Evolutionary conservation across 2,797 vertebrate species (phyloP).

Genomic region (Myripristis murdjan): DNA sequence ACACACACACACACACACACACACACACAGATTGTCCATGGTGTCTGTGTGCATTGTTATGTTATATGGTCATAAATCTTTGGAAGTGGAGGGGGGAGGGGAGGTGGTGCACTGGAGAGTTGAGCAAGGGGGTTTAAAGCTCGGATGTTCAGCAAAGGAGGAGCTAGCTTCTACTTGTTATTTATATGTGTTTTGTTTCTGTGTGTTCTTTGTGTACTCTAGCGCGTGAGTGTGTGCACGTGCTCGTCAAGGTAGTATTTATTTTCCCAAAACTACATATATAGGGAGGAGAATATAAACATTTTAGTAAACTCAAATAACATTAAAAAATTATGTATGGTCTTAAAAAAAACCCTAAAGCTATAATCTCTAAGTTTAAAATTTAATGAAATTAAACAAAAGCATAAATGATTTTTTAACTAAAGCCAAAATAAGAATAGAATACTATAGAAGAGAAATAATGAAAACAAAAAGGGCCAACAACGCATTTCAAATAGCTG

Average conservation of each 20-base stretch:
- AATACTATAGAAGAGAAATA: neutral
- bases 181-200: slow-evolving; percentile 49
- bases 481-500: no score
- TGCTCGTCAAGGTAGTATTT: slow-evolving; percentile 1
- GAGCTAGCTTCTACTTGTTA: slow-evolving; percentile 43
- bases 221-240: neutral
- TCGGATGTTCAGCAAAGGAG: slow-evolving; percentile 47
- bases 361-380: neutral
- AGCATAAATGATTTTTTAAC: neutral
- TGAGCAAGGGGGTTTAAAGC: slow-evolving; percentile 67
- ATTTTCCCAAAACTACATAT: neutral
- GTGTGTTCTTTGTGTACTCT: slow-evolving; percentile 7
- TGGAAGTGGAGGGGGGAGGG: slow-evolving; percentile 66
- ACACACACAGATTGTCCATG: slow-evolving; percentile 70
- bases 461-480: no score
- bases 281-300: neutral
- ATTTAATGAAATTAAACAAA: neutral
- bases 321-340: slow-evolving; percentile 1
- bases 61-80: slow-evolving; percentile 86
- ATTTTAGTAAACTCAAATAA: slow-evolving; percentile 9
- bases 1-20: slow-evolving; percentile 45
- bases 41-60: slow-evolving; percentile 84
- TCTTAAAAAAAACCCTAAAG: no score
- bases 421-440: neutral
- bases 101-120: slow-evolving; percentile 53